Conservation (phyloP, 2,797 vertebrate genomes). For the Potorous gilbertii region DNA sequence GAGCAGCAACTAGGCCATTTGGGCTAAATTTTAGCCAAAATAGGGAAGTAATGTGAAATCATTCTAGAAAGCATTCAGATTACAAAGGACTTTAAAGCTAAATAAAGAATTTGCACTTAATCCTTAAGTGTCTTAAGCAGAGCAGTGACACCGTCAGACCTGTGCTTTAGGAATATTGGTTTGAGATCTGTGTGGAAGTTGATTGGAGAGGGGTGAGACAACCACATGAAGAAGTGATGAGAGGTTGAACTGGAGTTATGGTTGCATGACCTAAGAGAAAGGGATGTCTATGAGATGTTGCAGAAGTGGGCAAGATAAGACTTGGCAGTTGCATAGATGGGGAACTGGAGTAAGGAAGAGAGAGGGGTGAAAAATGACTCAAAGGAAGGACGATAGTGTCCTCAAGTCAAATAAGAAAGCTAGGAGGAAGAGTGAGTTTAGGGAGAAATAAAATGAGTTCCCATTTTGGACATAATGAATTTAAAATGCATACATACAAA, state of each 20-base stretch:
- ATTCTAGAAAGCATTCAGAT: neutral
- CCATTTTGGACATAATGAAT: neutral
- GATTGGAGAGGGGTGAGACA: neutral
- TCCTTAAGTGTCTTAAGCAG: neutral
- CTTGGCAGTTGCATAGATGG: neutral
- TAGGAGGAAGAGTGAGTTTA: neutral
- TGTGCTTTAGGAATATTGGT: neutral
- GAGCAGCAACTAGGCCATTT: neutral
- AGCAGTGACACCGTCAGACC: neutral
- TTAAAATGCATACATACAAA: neutral
- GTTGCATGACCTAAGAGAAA: neutral
- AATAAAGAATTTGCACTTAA: neutral
- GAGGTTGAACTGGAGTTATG: neutral
- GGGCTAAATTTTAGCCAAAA: neutral
- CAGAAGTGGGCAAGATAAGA: neutral
- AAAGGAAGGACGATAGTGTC: neutral
- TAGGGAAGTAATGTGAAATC: neutral
- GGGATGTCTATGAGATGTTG: neutral
- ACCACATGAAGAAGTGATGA: neutral
- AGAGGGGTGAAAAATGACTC: neutral
- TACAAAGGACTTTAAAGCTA: neutral
- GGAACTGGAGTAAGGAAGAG: neutral
- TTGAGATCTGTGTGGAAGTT: neutral
- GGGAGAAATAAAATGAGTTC: neutral
- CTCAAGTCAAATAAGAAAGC: neutral